phyloP scores from a whole-genome alignment of 1,140 invertebrate species.

The Apocrypta bakeri region DNA sequence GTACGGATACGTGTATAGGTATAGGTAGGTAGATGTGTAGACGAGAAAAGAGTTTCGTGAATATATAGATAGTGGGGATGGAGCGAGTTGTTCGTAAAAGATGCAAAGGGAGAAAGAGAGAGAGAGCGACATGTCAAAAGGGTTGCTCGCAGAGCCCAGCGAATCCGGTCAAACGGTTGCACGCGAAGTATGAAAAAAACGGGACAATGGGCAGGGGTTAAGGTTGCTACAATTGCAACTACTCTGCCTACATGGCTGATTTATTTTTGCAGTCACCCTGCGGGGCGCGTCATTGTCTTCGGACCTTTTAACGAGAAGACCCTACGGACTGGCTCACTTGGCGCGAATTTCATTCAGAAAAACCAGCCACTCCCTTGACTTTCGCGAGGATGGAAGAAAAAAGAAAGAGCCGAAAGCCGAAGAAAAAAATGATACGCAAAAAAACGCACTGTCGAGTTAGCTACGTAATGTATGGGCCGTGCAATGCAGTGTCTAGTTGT shows the following conservation, averaged over 20 bases:
- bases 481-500: constrained; percentile 9
- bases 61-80: background rate
- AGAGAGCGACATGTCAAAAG: constrained; percentile 50
- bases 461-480: constrained; percentile 21
- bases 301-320: constrained; percentile 55
- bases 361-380: constrained; percentile 48
- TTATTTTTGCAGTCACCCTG: constrained; percentile 63
- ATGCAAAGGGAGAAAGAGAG: constrained; percentile 17
- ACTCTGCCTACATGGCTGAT: constrained; percentile 54
- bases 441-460: constrained; percentile 19
- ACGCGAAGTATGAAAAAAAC: constrained; percentile 56
- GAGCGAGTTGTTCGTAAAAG: constrained; percentile 45
- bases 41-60: background rate
- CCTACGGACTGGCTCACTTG: constrained; percentile 38
- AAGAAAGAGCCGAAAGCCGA: background rate
- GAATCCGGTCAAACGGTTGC: constrained; percentile 65
- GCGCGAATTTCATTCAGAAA: constrained; percentile 19
- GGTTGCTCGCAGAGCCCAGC: constrained; percentile 52
- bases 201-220: constrained; percentile 61
- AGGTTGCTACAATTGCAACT: constrained; percentile 64
- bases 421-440: constrained; percentile 19
- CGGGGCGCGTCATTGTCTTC: constrained; percentile 60
- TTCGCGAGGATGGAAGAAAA: background rate
- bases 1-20: no score
- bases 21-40: no score